Conservation (phyloP, 2,888 invertebrate genomes). For the Julus scanicus region DNA sequence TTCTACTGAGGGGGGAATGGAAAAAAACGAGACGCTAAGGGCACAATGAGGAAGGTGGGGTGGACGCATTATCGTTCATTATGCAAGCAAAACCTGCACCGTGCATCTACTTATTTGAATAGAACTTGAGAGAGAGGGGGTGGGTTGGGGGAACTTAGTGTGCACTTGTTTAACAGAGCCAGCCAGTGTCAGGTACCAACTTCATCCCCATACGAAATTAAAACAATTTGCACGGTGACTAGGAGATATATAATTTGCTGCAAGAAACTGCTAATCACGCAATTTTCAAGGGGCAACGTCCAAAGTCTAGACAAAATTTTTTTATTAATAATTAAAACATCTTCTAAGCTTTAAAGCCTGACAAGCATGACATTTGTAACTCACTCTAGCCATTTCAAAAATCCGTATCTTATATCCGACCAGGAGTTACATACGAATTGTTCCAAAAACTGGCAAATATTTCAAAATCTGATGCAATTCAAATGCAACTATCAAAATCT, state of each 20-base stretch:
- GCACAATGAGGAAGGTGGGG: conserved; percentile 11
- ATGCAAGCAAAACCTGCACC: conserved; percentile 36
- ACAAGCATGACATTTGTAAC: not conserved
- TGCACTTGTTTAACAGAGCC: conserved; percentile 25
- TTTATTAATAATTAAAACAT: conserved; percentile 5
- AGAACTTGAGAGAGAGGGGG: not conserved
- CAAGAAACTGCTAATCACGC: not conserved
- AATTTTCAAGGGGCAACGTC: not conserved
- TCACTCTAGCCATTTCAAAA: too few relatives aligned
- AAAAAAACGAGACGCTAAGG: not conserved
- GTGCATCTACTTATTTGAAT: conserved; percentile 9
- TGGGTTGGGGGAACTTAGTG: too few relatives aligned
- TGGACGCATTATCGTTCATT: not conserved
- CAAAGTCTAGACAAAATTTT: not conserved
- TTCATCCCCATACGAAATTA: not conserved
- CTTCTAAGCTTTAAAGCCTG: not conserved
- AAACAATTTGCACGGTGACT: not conserved
- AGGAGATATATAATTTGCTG: not conserved
- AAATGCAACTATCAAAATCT: too few relatives aligned
- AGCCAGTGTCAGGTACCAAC: not conserved
- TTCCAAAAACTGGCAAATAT: too few relatives aligned
- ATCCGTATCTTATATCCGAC: too few relatives aligned
- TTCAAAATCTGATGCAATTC: too few relatives aligned
- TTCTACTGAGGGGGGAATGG: conserved; percentile 13
- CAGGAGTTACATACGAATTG: too few relatives aligned